phyloP scores from a whole-genome alignment of 1,140 invertebrate genomes.

The Pentalonia nigronervosa region DNA sequence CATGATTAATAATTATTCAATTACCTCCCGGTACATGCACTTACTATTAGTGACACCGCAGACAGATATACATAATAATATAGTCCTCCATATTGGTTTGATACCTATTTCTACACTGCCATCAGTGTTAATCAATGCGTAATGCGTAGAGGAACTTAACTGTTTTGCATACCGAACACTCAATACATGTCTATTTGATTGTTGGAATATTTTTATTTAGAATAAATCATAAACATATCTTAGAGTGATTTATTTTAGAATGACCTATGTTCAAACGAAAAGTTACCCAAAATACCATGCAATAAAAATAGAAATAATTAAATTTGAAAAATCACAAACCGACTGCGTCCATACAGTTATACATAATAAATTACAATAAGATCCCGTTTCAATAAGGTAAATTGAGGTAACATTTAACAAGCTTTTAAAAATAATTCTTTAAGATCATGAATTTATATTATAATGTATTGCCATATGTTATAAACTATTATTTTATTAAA shows the following conservation, averaged over 20 bases:
- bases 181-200: not conserved
- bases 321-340: not conserved
- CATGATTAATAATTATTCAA: slow-evolving; percentile 26
- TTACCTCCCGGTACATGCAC: not conserved
- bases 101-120: not conserved
- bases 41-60: not conserved
- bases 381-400: not conserved
- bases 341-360: not conserved
- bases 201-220: not conserved
- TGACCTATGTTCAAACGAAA: not conserved
- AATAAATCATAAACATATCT: not conserved
- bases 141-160: not conserved
- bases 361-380: not conserved
- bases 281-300: not conserved
- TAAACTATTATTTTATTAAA: not conserved
- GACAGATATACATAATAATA: not conserved
- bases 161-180: not conserved
- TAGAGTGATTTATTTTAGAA: not conserved
- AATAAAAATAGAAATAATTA: not conserved
- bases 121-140: not conserved
- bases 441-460: not conserved
- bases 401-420: not conserved
- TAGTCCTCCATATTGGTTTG: not conserved
- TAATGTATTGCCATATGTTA: not conserved
- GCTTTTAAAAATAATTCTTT: not conserved